Percentiles rank a stretch among this genome's conserved stretches.
Evolutionary conservation across 2,113 vertebrate species (phyloP).

Genomic region (Alligator sinensis): DNA sequence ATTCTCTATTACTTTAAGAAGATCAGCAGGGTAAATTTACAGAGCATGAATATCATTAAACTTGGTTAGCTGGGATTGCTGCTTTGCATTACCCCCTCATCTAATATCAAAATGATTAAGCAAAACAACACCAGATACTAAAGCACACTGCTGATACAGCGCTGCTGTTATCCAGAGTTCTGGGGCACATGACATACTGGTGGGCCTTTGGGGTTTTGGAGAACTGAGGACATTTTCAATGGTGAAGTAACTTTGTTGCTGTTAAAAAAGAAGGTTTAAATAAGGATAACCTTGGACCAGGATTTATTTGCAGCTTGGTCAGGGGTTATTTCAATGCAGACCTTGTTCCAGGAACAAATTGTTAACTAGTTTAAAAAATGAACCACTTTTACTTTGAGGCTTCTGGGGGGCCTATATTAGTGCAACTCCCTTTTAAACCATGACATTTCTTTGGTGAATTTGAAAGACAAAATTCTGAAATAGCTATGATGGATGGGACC

Average conservation of each 20-base stretch:
- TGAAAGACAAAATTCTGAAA: not conserved
- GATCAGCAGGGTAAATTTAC: not conserved
- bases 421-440: not conserved
- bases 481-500: not conserved
- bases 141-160: not conserved
- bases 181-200: not conserved
- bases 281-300: not conserved
- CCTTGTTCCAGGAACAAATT: conserved; percentile 37
- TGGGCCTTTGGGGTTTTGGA: accelerated
- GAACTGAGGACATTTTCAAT: not conserved
- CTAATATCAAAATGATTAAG: not conserved
- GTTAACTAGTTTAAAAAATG: not conserved
- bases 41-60: not conserved
- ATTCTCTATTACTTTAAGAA: not conserved
- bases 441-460: not conserved
- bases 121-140: not conserved
- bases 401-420: not conserved
- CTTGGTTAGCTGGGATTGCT: conserved; percentile 4
- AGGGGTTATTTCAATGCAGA: not conserved
- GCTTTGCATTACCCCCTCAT: not conserved
- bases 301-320: not conserved
- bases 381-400: not conserved
- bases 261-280: not conserved
- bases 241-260: not conserved
- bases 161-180: not conserved